These are phyloP conservation scores for Diglossa cyanea DNA, from an alignment of 2,797 vertebrate species.

Conservation along the genomic window DNA sequence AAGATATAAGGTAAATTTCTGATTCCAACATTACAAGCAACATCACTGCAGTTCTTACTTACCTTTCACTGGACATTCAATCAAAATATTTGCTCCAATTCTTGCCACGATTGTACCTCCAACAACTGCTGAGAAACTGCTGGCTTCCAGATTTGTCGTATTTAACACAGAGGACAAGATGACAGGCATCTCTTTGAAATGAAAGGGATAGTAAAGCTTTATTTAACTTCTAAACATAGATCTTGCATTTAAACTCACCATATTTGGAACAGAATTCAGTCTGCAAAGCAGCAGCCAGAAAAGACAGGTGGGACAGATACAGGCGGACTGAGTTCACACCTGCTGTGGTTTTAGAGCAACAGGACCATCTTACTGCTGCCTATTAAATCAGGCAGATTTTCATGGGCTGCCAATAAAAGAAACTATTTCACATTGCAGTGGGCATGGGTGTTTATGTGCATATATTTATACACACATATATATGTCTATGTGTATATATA, in stretches of 20 bases:
- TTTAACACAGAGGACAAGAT: slow-evolving; percentile 77
- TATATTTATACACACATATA: neutral
- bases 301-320: neutral
- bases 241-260: neutral
- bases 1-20: neutral
- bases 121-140: slow-evolving; percentile 70
- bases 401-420: neutral
- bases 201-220: slow-evolving; percentile 29
- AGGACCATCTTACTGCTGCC: neutral
- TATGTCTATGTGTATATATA: fast-evolving
- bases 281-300: neutral
- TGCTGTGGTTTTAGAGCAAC: neutral
- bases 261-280: neutral
- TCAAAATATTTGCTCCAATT: slow-evolving; percentile 72
- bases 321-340: neutral
- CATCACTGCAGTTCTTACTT: neutral
- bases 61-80: slow-evolving; percentile 87
- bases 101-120: slow-evolving; percentile 77
- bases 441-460: neutral
- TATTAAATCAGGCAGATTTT: neutral
- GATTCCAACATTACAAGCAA: neutral
- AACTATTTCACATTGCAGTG: neutral
- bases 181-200: slow-evolving; percentile 80
- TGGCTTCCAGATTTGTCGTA: slow-evolving; percentile 68
- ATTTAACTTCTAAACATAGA: neutral